Conservation (phyloP, 2,113 vertebrate genomes). For the Nothobranchius furzeri region DNA sequence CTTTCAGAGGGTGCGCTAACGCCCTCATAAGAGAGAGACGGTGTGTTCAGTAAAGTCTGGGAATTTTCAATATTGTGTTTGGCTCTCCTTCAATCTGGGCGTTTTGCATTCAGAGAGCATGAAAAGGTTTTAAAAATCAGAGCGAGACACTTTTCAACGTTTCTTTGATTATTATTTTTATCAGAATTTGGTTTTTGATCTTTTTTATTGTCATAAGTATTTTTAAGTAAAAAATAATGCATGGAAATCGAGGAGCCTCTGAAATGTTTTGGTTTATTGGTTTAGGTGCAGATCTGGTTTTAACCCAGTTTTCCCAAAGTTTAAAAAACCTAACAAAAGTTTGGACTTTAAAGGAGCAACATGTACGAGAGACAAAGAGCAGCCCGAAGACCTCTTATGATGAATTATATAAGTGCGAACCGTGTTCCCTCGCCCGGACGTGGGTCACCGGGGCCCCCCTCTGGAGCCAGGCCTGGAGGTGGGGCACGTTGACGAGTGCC, state of each 20-base stretch:
- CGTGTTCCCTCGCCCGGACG: too few species aligned
- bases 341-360: too few species aligned
- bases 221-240: neutral
- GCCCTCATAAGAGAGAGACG: neutral
- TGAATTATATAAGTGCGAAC: too few species aligned
- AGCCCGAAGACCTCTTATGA: too few species aligned
- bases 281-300: neutral
- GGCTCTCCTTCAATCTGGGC: slow-evolving; percentile 25
- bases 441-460: too few species aligned
- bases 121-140: slow-evolving; percentile 30
- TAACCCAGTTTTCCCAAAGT: too few species aligned
- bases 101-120: slow-evolving; percentile 24
- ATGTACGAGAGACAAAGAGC: too few species aligned
- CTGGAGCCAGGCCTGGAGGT: too few species aligned
- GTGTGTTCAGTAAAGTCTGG: neutral
- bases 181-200: neutral
- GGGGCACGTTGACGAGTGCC: too few species aligned
- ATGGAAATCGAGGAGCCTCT: neutral
- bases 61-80: slow-evolving; percentile 33
- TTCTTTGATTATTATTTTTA: neutral
- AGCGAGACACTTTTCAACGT: slow-evolving; percentile 21
- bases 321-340: too few species aligned
- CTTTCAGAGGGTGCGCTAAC: neutral
- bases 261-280: neutral
- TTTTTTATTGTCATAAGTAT: neutral